phyloP scores from a whole-genome alignment of 2,797 vertebrate species.

The Gouania willdenowi region DNA sequence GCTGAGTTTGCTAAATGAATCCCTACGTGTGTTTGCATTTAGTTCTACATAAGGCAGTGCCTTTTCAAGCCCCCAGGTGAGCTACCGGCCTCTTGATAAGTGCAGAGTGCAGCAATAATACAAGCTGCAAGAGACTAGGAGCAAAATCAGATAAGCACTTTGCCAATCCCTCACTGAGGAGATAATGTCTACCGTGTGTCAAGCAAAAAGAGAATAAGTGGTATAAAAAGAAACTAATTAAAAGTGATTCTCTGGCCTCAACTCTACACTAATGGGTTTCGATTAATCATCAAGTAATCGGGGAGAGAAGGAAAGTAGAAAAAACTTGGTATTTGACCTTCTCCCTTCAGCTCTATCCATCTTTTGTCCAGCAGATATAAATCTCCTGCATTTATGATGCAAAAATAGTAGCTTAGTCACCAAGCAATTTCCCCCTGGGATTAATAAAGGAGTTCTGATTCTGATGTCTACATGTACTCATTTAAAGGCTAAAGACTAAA shows the following conservation, averaged over 20 bases:
- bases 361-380: conserved; percentile 19
- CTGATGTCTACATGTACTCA: too few species aligned
- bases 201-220: conserved; percentile 44
- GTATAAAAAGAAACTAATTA: conserved; percentile 73
- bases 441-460: too few species aligned
- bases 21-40: conserved; percentile 30
- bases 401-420: too few species aligned
- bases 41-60: conserved; percentile 28
- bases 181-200: conserved; percentile 50
- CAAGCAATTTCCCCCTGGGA: too few species aligned
- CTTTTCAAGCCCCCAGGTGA: conserved; percentile 48
- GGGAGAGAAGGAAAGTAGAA: conserved; percentile 25
- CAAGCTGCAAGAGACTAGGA: conserved; percentile 36
- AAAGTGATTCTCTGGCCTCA: conserved; percentile 59
- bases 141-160: conserved; percentile 63
- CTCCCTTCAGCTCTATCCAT: conserved; percentile 35
- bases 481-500: too few species aligned
- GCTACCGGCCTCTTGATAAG: conserved; percentile 30
- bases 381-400: too few species aligned
- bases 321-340: conserved; percentile 31
- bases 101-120: conserved; percentile 57
- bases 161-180: conserved; percentile 64
- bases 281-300: conserved; percentile 70
- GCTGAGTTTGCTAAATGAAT: conserved; percentile 45
- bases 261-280: conserved; percentile 69